Evolutionary conservation across 2,888 invertebrate genomes (phyloP).

Genomic region (Geophilus truncorum): DNA sequence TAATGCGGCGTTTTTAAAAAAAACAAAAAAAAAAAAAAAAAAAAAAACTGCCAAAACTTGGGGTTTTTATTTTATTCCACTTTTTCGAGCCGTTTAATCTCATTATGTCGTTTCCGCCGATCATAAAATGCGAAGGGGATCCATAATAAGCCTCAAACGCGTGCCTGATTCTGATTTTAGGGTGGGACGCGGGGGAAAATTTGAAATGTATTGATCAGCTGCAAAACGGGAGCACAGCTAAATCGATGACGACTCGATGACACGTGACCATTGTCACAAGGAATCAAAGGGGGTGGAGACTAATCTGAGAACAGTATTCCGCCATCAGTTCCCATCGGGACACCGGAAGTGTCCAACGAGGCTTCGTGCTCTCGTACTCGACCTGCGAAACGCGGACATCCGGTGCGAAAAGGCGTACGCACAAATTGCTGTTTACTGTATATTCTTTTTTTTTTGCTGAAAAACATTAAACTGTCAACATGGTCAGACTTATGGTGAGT

Average conservation of each 20-base stretch:
- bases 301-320: conserved; percentile 15
- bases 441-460: not conserved
- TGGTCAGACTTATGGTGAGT: not conserved
- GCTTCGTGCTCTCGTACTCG: conserved; percentile 9
- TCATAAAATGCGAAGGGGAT: not conserved
- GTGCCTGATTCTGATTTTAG: not conserved
- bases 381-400: conserved; percentile 16
- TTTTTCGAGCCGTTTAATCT: not conserved
- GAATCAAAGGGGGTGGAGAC: not conserved
- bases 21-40: too few species aligned
- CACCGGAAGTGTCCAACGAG: not conserved
- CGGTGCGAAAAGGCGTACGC: not conserved
- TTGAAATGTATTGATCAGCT: not conserved
- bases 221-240: not conserved
- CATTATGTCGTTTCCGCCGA: not conserved
- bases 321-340: conserved; percentile 5
- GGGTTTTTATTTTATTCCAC: too few species aligned
- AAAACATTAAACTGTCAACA: not conserved
- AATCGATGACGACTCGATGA: not conserved
- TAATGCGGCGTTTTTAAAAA: too few species aligned
- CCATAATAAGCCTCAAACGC: not conserved
- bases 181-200: not conserved
- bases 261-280: conserved; percentile 9
- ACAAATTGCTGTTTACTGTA: not conserved
- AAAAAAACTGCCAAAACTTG: too few species aligned